Evolutionary conservation across 2,113 vertebrate genomes (phyloP), one percentile per base, ranked within the genome.

Genomic region (Egretta garzetta): DNA sequence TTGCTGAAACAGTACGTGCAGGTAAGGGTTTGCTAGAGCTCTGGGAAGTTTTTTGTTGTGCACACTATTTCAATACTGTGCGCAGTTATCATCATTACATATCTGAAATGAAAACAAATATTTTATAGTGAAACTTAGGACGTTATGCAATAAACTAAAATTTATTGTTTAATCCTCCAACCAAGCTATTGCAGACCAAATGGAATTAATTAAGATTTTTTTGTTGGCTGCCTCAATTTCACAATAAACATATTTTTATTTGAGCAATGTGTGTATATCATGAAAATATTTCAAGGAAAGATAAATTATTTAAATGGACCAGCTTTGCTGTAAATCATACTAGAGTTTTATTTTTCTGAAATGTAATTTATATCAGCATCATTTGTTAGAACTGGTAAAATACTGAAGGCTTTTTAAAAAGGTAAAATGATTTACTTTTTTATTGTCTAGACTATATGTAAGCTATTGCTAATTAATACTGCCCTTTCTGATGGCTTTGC

Each of bases 391-490:
- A 81, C 32, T 70, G 66, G 33, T 76, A 94, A 95, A 92, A 79
- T 68, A 60, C 63, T 73, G 50, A 88, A 89, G 96, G 82, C 47
- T 92, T 92, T 95, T 88, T 7, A 56, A 79, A 88, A 96, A 95
- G 80, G 68, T 86, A 49, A 76, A 66, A 90, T 96, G 3, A 97
- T 77, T 97, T 97, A 84, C 88, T 27, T 95, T 73, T 94, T 96
- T 73, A 75, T 96, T 96, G 94, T 97, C 94, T 96, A 96, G 97
- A 92, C 96, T 97, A 73, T 93, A 35, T 84, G 62, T 88, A 95
- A 98, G 79, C n/a, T 66, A 71, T 39, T 52, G 81, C 90, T 98
- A 97, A 98, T 96, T 97, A 98, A 97, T 97, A 90, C 49, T 80
- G 92, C 92, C 91, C n/a, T 93, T 96, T 97, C 94, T 95, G 96